Evolutionary conservation across 2,888 invertebrate genomes (phyloP), one percentile per base, ranked within the genome.

Genomic region (Nudaria mundana): DNA sequence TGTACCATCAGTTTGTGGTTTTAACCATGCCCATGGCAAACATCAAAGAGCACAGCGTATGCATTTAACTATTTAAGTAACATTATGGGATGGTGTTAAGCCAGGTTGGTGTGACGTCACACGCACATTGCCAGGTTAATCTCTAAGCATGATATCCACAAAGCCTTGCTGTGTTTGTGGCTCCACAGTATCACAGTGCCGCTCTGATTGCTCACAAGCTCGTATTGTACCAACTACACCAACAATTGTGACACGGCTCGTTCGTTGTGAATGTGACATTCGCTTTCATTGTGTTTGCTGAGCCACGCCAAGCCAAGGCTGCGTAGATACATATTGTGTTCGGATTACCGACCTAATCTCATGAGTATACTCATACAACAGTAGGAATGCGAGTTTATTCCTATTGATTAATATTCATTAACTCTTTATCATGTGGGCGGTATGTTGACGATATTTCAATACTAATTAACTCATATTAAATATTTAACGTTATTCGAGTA

Each of bases 191-290:
- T n/a, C 29, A n/a, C 22, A 15, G n/a, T 5, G 6, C 16, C 18
- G 6, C 30, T 13, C 30, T n/a, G n/a, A n/a, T n/a, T n/a, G n/a
- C n/a, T n/a, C 12, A 16, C 25, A 12, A 24, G 8, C 25, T 23
- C 22, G 29, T 31, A 18, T 47, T 37, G 43, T 41, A 34, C 23
- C 18, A 23, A 34, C 23, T 22, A 23, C n/a, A 34, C 28, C 52
- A 23, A 18, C 40, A 26, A 39, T 39, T 36, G 39, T 20, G 40
- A 15, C 46, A 18, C 30, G 38, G 38, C 23, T 42, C 42, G 43
- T 43, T 39, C 33, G 37, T 38, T 30, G 23, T 23, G 14, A 36
- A 47, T 46, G 39, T 40, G 44, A 41, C 40, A 38, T 32, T 41
- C 28, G 29, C 30, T 8, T 5, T 18, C 10, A 43, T 40, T 42